phyloP scores from a whole-genome alignment of 37 sponge, comb jelly and placozoan species.

The Spongilla lacustris region DNA sequence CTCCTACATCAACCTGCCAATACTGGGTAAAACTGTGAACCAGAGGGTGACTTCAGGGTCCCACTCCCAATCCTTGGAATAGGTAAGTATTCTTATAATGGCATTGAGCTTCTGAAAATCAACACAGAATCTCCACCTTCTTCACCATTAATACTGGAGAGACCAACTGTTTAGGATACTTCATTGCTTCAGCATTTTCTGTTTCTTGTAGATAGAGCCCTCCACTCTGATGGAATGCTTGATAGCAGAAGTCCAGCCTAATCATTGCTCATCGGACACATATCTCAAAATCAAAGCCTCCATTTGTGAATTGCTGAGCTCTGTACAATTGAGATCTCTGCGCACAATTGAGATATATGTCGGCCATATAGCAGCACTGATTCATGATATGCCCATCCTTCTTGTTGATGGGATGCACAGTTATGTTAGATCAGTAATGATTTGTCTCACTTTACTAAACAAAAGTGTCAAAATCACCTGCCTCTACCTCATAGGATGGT shows the following conservation, averaged over 20 bases:
- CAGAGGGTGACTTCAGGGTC: slow-evolving; percentile 36
- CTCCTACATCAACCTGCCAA: slow-evolving; percentile 45
- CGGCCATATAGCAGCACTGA: too few relatives aligned
- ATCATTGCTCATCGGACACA: background rate
- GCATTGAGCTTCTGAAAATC: slow-evolving; percentile 56
- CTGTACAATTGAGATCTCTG: too few relatives aligned
- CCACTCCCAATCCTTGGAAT: slow-evolving; percentile 59
- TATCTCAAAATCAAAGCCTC: background rate
- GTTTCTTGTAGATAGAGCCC: slow-evolving; percentile 1
- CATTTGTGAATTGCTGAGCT: too few relatives aligned
- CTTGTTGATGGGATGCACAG: too few relatives aligned
- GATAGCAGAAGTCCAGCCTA: slow-evolving; percentile 5
- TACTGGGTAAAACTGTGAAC: slow-evolving; percentile 38
- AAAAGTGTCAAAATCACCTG: too few relatives aligned
- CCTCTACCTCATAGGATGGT: too few relatives aligned
- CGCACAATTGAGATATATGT: too few relatives aligned
- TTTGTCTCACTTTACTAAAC: too few relatives aligned
- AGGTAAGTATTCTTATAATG: slow-evolving; percentile 51
- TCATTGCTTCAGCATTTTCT: slow-evolving; percentile 13
- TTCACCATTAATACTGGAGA: slow-evolving; percentile 11
- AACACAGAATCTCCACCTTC: slow-evolving; percentile 32
- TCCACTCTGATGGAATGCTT: background rate
- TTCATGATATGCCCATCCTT: too few relatives aligned
- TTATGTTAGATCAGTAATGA: too few relatives aligned
- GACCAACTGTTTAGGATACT: slow-evolving; percentile 5